Evolutionary conservation across 2,888 invertebrate genomes (phyloP), one percentile per base, ranked within the genome.

Genomic region (Sthenelais limicola): DNA sequence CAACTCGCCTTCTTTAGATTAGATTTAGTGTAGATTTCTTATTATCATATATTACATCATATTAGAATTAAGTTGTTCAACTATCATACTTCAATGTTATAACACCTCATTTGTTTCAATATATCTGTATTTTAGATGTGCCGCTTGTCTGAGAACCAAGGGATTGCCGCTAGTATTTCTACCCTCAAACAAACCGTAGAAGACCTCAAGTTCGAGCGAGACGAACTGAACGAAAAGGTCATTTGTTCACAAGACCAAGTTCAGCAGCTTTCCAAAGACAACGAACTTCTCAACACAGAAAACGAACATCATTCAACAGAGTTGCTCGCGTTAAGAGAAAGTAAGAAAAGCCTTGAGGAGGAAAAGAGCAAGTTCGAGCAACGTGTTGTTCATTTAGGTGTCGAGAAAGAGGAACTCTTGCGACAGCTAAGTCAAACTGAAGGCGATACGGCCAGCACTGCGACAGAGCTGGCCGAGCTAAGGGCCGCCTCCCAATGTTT

Each of bases 181-280:
- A 24, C 62, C 38, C 69, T 78, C 28, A 71, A 68, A 35, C 56
- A 69, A n/a, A 72, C 72, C 32, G 9, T 76, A 26, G 77, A 76
- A 15, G 74, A 77, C 35, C n/a, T 76, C 30, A 67, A 54, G 24
- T 76, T 74, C 43, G 77, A 78, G 56, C 47, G 77, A 28, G 77
- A 78, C 38, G 75, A 76, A 54, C 28, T 74, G 47, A 71, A 47
- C 7, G 78, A 78, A 54, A 73, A 72, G 33, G 43, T 49, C 3
- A 35, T 52, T 18, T 54, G 66, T 49, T 30, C 73, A 0, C 48
- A 49, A 3, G 56, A 67, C 30, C 54, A 73, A 32, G 58, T 68
- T 15, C 38, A 58, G 3, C 52, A 68, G 38, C 52, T 73, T n/a
- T 68, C 67, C n/a, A 47, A 62, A 5, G 70, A 62, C 49, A 71